A percentile compares a stretch with the other conserved stretches of the same genome.
Conservation (phyloP, 2,113 vertebrate species). For the Tangachromis dhanisi region DNA sequence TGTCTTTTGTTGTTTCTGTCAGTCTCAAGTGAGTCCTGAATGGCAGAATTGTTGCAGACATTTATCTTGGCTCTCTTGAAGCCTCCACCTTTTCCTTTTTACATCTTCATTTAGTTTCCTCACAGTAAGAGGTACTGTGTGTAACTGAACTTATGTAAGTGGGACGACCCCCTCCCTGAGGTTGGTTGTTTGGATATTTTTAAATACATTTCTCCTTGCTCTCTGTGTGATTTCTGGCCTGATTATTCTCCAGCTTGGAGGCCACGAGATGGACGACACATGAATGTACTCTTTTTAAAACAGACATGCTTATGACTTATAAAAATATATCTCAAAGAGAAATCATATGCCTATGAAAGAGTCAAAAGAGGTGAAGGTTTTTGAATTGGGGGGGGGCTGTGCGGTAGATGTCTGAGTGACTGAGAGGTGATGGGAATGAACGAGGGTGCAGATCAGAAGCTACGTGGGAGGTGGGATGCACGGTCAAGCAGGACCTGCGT, state of each 20-base stretch:
- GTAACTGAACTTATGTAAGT: conserved; percentile 8
- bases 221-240: conserved; percentile 31
- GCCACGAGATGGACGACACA: neutral
- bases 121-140: neutral
- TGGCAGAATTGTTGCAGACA: neutral
- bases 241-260: conserved; percentile 25
- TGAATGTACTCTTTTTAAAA: neutral
- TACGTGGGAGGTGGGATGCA: conserved; percentile 34
- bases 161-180: conserved; percentile 24
- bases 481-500: neutral
- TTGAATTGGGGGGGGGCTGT: neutral
- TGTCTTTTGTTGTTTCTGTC: neutral
- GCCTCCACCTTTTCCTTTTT: neutral
- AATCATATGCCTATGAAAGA: neutral
- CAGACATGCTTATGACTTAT: neutral
- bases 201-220: conserved; percentile 33
- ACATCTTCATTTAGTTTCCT: neutral
- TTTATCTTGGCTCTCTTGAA: neutral
- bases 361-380: neutral
- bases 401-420: neutral
- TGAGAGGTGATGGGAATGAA: neutral
- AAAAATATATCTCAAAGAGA: neutral
- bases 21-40: neutral
- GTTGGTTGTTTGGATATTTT: conserved; percentile 42
- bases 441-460: conserved; percentile 24